Percentiles rank a stretch among this genome's conserved stretches.
Evolutionary conservation across 1,140 invertebrate genomes (phyloP).

Genomic region (Hylyphantes graminicola): DNA sequence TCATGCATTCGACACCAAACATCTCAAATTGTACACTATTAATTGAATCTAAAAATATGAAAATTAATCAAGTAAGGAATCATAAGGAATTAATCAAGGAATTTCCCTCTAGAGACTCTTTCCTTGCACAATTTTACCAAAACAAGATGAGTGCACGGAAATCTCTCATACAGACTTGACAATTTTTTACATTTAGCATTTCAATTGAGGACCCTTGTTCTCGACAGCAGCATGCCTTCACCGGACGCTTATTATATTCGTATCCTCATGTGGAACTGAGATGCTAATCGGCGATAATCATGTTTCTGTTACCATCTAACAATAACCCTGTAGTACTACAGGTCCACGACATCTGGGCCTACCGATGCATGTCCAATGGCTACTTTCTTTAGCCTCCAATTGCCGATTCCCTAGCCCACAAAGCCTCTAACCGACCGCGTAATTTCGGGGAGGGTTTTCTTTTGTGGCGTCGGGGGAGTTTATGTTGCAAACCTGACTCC

Average conservation of each 20-base stretch:
- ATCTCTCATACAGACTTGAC: too few species aligned
- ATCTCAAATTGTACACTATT: too few species aligned
- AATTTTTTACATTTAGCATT: too few species aligned
- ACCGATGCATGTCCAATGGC: constrained; percentile 31
- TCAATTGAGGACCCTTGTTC: not conserved
- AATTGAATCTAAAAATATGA: too few species aligned
- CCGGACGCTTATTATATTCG: constrained; percentile 9
- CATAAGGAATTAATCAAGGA: too few species aligned
- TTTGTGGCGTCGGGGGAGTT: constrained; percentile 9
- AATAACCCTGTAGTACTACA: not conserved
- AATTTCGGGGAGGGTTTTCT: constrained; percentile 18
- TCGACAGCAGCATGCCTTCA: constrained; percentile 9
- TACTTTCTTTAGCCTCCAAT: constrained; percentile 33
- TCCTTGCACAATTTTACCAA: too few species aligned
- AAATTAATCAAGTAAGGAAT: too few species aligned
- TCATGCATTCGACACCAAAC: too few species aligned
- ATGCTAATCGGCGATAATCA: constrained; percentile 46
- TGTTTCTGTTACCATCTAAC: constrained; percentile 6
- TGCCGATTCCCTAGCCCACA: constrained; percentile 8
- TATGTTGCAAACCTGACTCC: constrained; percentile 25
- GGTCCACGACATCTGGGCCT: constrained; percentile 22
- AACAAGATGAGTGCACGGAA: too few species aligned
- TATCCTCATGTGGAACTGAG: constrained; percentile 11
- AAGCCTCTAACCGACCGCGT: constrained; percentile 43
- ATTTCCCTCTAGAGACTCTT: too few species aligned